Conservation (phyloP, 2,113 vertebrate species). For the Rana temporaria region DNA sequence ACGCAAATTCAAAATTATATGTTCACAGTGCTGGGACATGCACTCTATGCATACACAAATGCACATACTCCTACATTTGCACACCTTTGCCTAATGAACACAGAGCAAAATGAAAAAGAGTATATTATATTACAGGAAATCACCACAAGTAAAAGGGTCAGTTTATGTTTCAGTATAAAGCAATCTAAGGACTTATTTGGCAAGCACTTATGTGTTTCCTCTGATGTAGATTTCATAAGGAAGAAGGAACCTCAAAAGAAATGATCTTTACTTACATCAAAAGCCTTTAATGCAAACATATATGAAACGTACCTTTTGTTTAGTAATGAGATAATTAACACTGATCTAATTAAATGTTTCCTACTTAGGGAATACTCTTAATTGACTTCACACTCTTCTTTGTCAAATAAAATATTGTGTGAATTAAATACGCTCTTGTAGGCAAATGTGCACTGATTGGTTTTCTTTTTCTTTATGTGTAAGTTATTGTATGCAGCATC, state of each 20-base stretch:
- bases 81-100: too few relatives aligned
- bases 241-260: neutral
- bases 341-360: neutral
- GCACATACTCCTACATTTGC: too few relatives aligned
- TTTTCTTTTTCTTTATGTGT: neutral
- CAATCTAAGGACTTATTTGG: neutral
- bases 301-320: neutral
- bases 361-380: neutral
- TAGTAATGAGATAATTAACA: neutral
- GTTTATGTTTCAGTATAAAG: neutral
- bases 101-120: too few relatives aligned
- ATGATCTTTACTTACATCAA: neutral
- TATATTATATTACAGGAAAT: neutral
- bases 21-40: too few relatives aligned
- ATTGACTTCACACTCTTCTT: neutral
- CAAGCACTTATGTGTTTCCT: neutral
- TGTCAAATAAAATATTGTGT: neutral
- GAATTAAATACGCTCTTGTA: neutral
- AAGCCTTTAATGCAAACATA: neutral
- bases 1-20: too few relatives aligned
- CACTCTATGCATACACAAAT: too few relatives aligned
- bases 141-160: neutral
- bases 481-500: neutral
- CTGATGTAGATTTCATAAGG: neutral
- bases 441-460: neutral